Evolutionary conservation across 2,888 invertebrate species (phyloP).

Genomic region (Melanotus villosus): DNA sequence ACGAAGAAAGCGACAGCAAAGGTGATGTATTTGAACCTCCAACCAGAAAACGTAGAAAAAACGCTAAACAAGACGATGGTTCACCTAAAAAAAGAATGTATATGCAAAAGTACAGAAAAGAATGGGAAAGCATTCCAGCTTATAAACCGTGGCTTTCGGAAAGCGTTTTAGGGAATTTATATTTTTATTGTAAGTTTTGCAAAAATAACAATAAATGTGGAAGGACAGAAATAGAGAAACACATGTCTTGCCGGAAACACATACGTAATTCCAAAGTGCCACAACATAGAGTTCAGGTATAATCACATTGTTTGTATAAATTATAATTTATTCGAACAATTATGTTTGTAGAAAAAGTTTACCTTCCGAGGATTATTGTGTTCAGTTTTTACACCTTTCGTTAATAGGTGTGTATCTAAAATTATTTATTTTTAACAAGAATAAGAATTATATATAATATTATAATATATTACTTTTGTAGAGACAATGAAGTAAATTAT

Average conservation of each 20-base stretch:
- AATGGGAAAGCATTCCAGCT: constrained; percentile 65
- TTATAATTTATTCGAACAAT: background rate
- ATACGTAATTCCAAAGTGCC: constrained; percentile 53
- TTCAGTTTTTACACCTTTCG: constrained; percentile 64
- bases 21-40: constrained; percentile 20
- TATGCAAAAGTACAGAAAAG: constrained; percentile 64
- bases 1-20: constrained; percentile 17
- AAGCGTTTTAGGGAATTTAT: constrained; percentile 63
- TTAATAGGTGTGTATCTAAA: constrained; percentile 48
- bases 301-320: background rate
- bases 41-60: constrained; percentile 33
- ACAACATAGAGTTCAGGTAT: constrained; percentile 42
- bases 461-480: constrained; percentile 42
- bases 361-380: constrained; percentile 63
- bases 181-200: constrained; percentile 65
- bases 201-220: constrained; percentile 65
- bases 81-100: constrained; percentile 54
- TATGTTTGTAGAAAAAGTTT: constrained; percentile 59
- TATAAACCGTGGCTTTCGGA: constrained; percentile 64
- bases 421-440: background rate
- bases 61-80: constrained; percentile 28
- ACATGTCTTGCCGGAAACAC: constrained; percentile 64
- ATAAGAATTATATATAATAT: background rate
- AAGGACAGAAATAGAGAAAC: constrained; percentile 64
- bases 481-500: constrained; percentile 57